Percentiles rank a stretch among this genome's conserved stretches.
These are phyloP conservation scores for Phylloscopus whistleri DNA, from an alignment of 2,113 vertebrate species.

Conservation along the genomic window DNA sequence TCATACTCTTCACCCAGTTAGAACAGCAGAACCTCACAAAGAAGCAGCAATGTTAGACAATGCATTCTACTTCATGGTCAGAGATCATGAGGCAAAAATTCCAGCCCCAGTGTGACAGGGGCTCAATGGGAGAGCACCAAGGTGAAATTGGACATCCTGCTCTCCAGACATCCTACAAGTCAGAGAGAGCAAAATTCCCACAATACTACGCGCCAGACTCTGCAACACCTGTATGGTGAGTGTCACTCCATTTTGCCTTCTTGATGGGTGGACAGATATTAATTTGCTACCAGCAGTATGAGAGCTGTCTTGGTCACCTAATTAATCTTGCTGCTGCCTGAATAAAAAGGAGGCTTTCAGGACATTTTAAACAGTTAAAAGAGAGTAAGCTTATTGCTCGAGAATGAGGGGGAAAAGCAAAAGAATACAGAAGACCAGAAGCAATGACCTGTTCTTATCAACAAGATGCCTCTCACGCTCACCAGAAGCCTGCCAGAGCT, in stretches of 20 bases:
- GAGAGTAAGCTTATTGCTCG: neutral
- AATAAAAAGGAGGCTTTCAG: neutral
- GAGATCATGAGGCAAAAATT: neutral
- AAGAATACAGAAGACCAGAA: neutral
- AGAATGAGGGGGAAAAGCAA: neutral
- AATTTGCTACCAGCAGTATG: neutral
- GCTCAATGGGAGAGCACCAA: neutral
- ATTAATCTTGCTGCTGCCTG: neutral
- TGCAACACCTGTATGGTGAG: neutral
- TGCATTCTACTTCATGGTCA: neutral
- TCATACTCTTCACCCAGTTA: neutral
- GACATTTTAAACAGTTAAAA: neutral
- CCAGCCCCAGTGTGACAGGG: no score
- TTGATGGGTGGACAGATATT: neutral
- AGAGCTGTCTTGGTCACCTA: neutral
- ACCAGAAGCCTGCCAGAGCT: neutral
- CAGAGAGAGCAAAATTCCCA: neutral
- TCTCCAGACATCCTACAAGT: neutral
- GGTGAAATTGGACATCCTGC: neutral
- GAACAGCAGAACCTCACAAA: neutral
- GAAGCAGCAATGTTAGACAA: neutral
- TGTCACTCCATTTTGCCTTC: neutral
- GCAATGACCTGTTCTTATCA: neutral
- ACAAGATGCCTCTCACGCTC: neutral
- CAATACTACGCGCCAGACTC: neutral